Base-by-base conservation (phyloP, 2,113 vertebrate species). In the Pteruthius melanotis region DNA sequence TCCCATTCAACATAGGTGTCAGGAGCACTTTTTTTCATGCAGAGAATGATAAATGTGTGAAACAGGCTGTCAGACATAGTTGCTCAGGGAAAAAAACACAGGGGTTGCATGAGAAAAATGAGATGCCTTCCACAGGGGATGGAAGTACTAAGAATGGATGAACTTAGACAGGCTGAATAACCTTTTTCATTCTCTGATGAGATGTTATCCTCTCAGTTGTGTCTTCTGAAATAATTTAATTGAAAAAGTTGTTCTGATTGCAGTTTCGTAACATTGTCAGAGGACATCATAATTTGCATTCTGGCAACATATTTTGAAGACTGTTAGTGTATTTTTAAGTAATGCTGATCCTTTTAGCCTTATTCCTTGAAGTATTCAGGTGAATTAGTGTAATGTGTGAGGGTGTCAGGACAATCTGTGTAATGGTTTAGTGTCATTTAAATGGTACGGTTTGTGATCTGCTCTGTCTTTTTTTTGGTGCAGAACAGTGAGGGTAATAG, bases 31-130 rank as follows among this genome's bases (percentile, higher is more conserved):
- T 92, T 91, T 95, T 94, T 65, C 56, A 70, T 76, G 57, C 26
- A 69, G 61, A 86, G 83, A 93, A 79, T 96, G 90, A 95, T 93
- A 96, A 97, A 95, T 95, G 56, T 94, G 70, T 77, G 81, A 91
- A 94, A 54, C 40, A 91, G 68, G 30, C 76, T 94, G 79, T 94
- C 89, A 94, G 72, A n/a, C 26, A 72, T 39, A 96, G 76, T 52
- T 88, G 64, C 77, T 95, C 83, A 96, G 83, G 90, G 53, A 83
- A 96, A 96, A 97, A 77, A 96, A 76, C 74, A 70, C 50, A 81
- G 17, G 66, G 80, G 81, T 89, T n/a, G 20, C 60, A 66, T 54
- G 74, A 97, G 94, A 92, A 96, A 96, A 92, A 90, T 86, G 54
- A 96, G 84, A 95, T 93, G 66, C 27, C 24, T 93, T 91, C 45